Conservation (phyloP, 2,888 invertebrate species). For the Ommatoiulus sabulosus region DNA sequence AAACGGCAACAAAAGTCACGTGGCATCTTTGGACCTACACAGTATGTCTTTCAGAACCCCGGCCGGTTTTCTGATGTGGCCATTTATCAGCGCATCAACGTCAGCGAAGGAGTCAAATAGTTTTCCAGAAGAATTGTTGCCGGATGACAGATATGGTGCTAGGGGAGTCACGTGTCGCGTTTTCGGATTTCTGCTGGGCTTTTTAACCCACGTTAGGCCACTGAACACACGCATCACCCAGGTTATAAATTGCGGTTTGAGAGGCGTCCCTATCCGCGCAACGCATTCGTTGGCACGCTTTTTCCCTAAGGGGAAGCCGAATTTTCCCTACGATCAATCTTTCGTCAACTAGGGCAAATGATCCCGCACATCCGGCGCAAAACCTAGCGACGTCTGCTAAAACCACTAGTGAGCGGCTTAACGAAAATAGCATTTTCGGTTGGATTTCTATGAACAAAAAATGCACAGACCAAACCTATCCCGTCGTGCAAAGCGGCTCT, state of each 20-base stretch:
- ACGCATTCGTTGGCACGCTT: conserved; percentile 21
- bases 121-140: neutral
- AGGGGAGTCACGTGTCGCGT: neutral
- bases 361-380: conserved; percentile 24
- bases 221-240: neutral
- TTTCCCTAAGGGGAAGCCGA: conserved; percentile 25
- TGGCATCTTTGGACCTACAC: too few species aligned
- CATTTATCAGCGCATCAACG: neutral
- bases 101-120: neutral
- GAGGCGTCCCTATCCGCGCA: neutral
- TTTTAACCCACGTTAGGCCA: too few species aligned
- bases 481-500: neutral
- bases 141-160: neutral
- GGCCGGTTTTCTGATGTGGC: too few species aligned
- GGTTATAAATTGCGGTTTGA: neutral
- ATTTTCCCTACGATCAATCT: conserved; percentile 42
- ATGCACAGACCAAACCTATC: neutral
- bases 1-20: too few species aligned
- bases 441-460: neutral
- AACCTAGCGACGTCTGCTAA: conserved; percentile 45
- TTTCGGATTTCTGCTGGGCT: neutral
- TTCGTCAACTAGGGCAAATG: conserved; percentile 35
- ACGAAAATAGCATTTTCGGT: conserved; percentile 3
- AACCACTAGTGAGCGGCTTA: neutral
- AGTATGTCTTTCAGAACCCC: too few species aligned